Evolutionary conservation across 2,797 vertebrate species (phyloP), one percentile per base, ranked within the genome.

Genomic region (Nasua narica): DNA sequence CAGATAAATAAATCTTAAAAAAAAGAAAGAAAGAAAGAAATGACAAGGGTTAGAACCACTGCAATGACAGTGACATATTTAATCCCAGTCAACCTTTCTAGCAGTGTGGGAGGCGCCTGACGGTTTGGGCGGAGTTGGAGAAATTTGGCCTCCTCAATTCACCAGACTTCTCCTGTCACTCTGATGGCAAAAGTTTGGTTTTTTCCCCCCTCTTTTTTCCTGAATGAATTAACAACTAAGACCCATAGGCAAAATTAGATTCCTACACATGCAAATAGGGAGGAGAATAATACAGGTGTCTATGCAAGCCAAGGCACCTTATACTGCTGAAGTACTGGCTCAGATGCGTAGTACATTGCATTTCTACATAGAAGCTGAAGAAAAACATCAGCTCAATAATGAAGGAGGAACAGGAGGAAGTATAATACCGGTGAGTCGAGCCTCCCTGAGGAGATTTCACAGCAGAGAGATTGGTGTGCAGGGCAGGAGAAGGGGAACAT

Each of bases 241-340:
- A 52, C 35, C 13, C 29, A 62, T 70, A 43, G 29, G 50, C 70
- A 87, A n/a, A 89, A 46, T 19, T n/a, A 54, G 52, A 70, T 72
- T 25, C 46, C 60, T 62, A 60, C 3, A 25, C 0, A 5, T 56
- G 12, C 40, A 76, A 65, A 27, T 74, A 82, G 29, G 67, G 67
- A 76, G 37, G 37, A 89, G 79, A 85, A 70, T 83, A 32, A 37
- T 27, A 32, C 7, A 27, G 35, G 50, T 5, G 32, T 72, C n/a
- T 1, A 7, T 0, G 7, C 7, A 12, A 62, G 18, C 25, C 46
- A 25, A 7, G 12, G 11, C 35, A 37, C 2, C 46, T 3, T 27
- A 70, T 25, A 70, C 10, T 14, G 27, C 46, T 19, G 15, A 35
- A 54, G 18, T 9, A 4, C 35, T 6, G 21, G 25, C 19, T 10